These are phyloP conservation scores for Porites lutea DNA, from an alignment of 64 coral and sea anemone species.

Conservation along the genomic window DNA sequence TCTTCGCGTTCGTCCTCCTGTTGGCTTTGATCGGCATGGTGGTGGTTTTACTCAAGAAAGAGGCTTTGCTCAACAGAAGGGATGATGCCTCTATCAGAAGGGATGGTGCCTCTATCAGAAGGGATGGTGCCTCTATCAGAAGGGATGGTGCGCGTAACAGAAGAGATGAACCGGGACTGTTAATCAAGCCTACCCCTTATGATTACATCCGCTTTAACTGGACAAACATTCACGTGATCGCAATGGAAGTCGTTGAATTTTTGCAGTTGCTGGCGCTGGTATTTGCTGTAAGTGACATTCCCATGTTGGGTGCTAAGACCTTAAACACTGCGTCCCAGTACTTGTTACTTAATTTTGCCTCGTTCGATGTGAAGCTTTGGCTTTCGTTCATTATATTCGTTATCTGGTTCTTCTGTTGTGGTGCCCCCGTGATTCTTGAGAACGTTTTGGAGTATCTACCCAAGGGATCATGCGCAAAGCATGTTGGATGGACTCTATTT, in stretches of 20 bases:
- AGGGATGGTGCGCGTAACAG: neutral
- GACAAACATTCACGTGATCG: slow-evolving; percentile 84
- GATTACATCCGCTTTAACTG: slow-evolving; percentile 98
- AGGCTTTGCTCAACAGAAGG: neutral
- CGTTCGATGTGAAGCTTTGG: slow-evolving; percentile 92
- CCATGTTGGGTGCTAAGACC: slow-evolving; percentile 72
- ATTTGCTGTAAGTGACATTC: slow-evolving; percentile 72
- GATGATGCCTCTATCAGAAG: neutral
- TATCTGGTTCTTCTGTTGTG: slow-evolving; percentile 92
- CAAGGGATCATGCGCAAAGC: slow-evolving; percentile 84
- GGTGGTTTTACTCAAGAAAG: slow-evolving; percentile 58
- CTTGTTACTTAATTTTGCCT: slow-evolving; percentile 87
- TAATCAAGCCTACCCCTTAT: slow-evolving; percentile 76
- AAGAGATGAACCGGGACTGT: slow-evolving; percentile 15
- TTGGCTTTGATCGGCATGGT: slow-evolving; percentile 68
- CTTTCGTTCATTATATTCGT: slow-evolving; percentile 77
- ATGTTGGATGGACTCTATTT: slow-evolving; percentile 89
- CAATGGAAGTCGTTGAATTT: slow-evolving; percentile 96
- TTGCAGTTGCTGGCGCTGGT: slow-evolving; percentile 91
- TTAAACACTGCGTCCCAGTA: slow-evolving; percentile 78
- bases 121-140: slow-evolving; percentile 59
- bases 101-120: slow-evolving; percentile 35
- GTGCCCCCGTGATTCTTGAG: slow-evolving; percentile 96
- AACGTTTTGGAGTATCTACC: slow-evolving; percentile 78
- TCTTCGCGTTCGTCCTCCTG: slow-evolving; percentile 63